Conservation (phyloP, 2,888 invertebrate species). For the Epistrophella euchroma region DNA sequence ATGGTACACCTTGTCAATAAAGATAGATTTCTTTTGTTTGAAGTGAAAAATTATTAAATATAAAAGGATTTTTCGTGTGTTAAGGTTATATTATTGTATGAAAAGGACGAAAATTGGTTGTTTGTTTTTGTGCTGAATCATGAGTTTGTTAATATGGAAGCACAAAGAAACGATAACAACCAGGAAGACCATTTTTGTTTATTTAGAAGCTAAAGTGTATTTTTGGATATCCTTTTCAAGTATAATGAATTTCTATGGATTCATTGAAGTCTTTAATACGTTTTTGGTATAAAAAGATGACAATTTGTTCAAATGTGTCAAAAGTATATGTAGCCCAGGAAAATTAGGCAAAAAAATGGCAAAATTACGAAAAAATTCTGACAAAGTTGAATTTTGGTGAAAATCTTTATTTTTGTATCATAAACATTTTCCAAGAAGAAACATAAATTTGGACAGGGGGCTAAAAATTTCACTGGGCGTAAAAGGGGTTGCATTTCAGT, state of each 20-base stretch:
- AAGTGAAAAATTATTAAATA: constrained; percentile 17
- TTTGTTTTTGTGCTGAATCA: constrained; percentile 25
- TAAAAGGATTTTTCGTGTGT: constrained; percentile 11
- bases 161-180: background rate
- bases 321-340: no score
- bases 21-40: constrained; percentile 48
- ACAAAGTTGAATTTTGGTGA: no score
- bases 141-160: constrained; percentile 8
- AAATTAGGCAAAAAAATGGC: no score
- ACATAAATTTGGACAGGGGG: no score
- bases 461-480: no score
- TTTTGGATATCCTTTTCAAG: background rate
- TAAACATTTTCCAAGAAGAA: no score
- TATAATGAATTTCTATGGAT: background rate
- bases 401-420: no score
- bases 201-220: background rate
- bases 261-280: background rate
- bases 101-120: constrained; percentile 7
- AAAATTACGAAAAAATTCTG: no score
- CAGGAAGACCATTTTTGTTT: background rate
- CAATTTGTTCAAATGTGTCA: background rate
- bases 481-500: no score
- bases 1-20: constrained; percentile 54
- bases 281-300: background rate
- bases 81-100: background rate